Percentiles rank a stretch among this genome's conserved stretches.
Evolutionary conservation across 2,888 invertebrate genomes (phyloP).

Genomic region (Drosophila cognata): DNA sequence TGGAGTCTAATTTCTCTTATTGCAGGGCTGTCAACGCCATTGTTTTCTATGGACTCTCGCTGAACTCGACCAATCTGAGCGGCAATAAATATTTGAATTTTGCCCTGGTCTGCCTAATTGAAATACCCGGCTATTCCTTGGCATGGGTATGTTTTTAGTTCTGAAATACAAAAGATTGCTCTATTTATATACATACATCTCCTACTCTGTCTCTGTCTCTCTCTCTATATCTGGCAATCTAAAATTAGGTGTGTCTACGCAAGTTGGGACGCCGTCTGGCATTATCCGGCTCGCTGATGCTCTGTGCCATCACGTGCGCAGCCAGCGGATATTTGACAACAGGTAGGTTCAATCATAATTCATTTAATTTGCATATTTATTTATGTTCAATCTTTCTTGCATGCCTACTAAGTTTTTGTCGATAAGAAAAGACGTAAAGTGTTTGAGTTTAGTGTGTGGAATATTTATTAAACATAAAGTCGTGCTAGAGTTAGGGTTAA

Average conservation of each 20-base stretch:
- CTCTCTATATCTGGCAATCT: slow-evolving; percentile 8
- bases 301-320: slow-evolving; percentile 86
- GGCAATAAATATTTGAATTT: slow-evolving; percentile 90
- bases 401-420: slow-evolving; percentile 63
- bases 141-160: slow-evolving; percentile 83
- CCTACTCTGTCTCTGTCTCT: neutral
- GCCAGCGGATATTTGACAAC: slow-evolving; percentile 86
- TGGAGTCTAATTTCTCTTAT: neutral
- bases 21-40: slow-evolving; percentile 88
- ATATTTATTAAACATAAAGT: slow-evolving; percentile 1
- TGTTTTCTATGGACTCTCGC: slow-evolving; percentile 89
- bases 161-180: neutral
- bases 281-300: slow-evolving; percentile 86
- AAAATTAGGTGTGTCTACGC: slow-evolving; percentile 85
- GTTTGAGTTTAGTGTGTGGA: neutral
- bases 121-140: slow-evolving; percentile 87
- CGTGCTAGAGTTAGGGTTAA: neutral
- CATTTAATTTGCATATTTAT: neutral
- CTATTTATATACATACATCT: neutral
- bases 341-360: slow-evolving; percentile 76
- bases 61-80: slow-evolving; percentile 88
- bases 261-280: slow-evolving; percentile 86
- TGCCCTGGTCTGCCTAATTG: slow-evolving; percentile 87
- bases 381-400: slow-evolving; percentile 11
- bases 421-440: slow-evolving; percentile 69